Evolutionary conservation across 2,888 invertebrate genomes (phyloP), one percentile per base, ranked within the genome.

Genomic region (Cremastobaeus sp.): DNA sequence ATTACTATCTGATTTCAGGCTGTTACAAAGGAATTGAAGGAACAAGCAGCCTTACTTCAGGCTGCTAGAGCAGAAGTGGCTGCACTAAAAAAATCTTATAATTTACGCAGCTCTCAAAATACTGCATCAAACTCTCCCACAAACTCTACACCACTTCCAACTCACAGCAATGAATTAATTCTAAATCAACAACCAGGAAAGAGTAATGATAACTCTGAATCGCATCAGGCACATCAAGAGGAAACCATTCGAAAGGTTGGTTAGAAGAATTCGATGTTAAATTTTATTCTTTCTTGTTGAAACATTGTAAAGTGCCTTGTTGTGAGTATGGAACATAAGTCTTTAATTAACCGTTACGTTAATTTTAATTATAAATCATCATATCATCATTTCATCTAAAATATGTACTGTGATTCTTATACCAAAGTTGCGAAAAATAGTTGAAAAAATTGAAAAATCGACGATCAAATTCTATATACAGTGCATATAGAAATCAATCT

Each of bases 221-320:
- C 82, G 14, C 78, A 78, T 20, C 91, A 91, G 8, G 91, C 91
- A 43, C 93, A 92, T 82, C 88, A 91, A 1, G 93, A 93, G 78
- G 90, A 91, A 57, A 88, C 92, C 39, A 90, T 92, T 85, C 90
- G 91, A 74, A 93, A 92, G 84, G 92, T 70, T 70, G 47, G 62
- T 70, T 9, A 45, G 28, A 39, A 45, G 18, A 57, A 20, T 41
- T 30, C n/a, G 8, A 34, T 14, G 41, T 35, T 45, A 14, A 11
- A 54, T 21, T 30, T 55, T n/a, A n/a, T 39, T 41, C 15, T 30
- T 41, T 41, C 15, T 11, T 37, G 37, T 52, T 50, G 32, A 32
- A 48, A 18, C 2, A 21, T 50, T 48, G 48, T 48, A 48, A 48
- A 48, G 48, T 32, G 48, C 18, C 17, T 32, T 48, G 48, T 32